phyloP scores from a whole-genome alignment of 2,113 vertebrate species.

The Panthera uncia region DNA sequence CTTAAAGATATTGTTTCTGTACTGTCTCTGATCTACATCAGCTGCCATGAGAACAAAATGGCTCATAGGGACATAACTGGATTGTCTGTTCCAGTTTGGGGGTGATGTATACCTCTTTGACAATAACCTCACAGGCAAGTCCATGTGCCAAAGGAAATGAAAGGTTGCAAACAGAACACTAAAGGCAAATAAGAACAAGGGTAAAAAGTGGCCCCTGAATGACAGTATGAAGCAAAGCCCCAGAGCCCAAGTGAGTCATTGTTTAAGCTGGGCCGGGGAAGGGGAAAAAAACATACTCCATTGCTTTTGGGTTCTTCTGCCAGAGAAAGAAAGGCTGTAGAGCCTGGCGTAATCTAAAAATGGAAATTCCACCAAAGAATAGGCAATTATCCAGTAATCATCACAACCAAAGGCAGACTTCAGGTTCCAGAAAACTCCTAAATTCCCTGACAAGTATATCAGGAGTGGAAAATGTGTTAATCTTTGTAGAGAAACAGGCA shows the following conservation, averaged over 20 bases:
- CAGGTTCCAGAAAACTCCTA: constrained; percentile 56
- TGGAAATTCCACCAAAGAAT: constrained; percentile 70
- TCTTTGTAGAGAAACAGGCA: constrained; percentile 26
- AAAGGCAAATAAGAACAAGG: constrained; percentile 34
- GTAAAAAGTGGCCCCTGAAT: constrained; percentile 53
- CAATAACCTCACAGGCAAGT: background rate
- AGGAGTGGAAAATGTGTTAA: constrained; percentile 14
- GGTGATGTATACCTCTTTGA: background rate
- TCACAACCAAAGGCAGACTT: constrained; percentile 38
- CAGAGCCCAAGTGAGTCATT: constrained; percentile 64
- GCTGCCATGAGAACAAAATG: background rate
- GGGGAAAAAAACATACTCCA: constrained; percentile 38
- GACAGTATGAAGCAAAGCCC: constrained; percentile 60
- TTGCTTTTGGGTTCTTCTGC: constrained; percentile 63
- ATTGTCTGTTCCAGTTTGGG: background rate
- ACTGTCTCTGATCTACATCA: constrained; percentile 16
- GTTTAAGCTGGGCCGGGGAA: constrained; percentile 57
- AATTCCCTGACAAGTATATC: constrained; percentile 48
- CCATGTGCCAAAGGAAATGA: background rate
- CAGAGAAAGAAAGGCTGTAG: constrained; percentile 62
- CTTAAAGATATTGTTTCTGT: constrained; percentile 52
- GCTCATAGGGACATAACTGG: constrained; percentile 27
- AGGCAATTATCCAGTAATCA: constrained; percentile 66
- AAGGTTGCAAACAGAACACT: constrained; percentile 7
- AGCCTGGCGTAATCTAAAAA: constrained; percentile 61